A percentile compares a stretch with the other conserved stretches of the same genome.
phyloP scores from a whole-genome alignment of 2,113 vertebrate genomes.

The Sinosuthora webbiana region DNA sequence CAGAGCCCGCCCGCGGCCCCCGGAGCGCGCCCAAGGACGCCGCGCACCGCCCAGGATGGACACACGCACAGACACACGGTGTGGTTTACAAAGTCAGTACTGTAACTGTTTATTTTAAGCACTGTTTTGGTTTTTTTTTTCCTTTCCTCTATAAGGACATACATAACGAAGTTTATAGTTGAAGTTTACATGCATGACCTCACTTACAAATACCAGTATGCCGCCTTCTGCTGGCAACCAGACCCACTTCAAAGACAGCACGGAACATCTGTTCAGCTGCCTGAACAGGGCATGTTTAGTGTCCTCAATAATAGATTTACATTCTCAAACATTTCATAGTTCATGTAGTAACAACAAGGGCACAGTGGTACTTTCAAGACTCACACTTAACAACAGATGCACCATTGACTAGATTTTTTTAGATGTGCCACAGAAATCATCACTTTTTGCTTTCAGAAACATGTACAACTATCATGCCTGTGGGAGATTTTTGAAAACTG shows the following conservation, averaged over 20 bases:
- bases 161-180: background rate
- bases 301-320: background rate
- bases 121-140: background rate
- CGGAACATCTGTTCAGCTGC: background rate
- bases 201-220: background rate
- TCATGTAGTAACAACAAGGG: background rate
- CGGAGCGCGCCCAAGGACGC: fast-evolving
- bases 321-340: background rate
- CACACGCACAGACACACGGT: fast-evolving
- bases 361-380: background rate
- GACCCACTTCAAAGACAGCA: background rate
- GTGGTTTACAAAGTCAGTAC: background rate
- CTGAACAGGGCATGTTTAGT: background rate
- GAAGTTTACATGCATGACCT: background rate
- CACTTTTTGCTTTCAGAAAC: background rate
- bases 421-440: background rate
- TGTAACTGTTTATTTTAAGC: background rate
- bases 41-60: fast-evolving
- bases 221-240: background rate
- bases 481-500: background rate
- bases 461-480: background rate
- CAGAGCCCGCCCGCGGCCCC: background rate
- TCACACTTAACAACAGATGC: background rate
- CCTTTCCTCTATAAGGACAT: background rate
- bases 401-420: background rate